Percentiles rank a stretch among this genome's conserved stretches.
These are phyloP conservation scores for Diloba caeruleocephala DNA, from an alignment of 2,888 invertebrate genomes.

Conservation along the genomic window DNA sequence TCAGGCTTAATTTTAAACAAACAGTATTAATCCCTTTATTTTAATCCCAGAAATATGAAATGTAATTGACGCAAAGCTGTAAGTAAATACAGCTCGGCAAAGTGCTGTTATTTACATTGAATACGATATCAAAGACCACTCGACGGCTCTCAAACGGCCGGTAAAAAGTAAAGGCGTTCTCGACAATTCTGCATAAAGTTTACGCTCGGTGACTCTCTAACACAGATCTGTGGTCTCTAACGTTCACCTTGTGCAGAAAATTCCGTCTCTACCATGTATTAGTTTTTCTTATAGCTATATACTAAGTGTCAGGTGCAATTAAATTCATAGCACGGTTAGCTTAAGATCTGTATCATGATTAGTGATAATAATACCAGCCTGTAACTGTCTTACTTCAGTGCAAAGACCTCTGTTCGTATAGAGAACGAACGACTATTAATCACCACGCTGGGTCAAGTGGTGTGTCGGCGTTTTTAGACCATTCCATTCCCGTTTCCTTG, in stretches of 20 bases:
- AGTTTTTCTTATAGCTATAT: not conserved
- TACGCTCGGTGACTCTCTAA: slow-evolving; percentile 17
- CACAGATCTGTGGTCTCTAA: no score
- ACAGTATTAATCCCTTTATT: no score
- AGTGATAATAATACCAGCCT: no score
- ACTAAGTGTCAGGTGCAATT: no score
- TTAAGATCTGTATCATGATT: no score
- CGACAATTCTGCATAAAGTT: slow-evolving; percentile 26
- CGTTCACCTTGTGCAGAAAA: slow-evolving; percentile 12
- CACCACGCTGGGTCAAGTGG: no score
- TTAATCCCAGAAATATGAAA: slow-evolving; percentile 15
- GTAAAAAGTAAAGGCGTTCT: slow-evolving; percentile 15
- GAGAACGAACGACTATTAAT: no score
- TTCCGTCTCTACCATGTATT: not conserved
- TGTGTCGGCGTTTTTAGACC: no score
- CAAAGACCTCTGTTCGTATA: no score
- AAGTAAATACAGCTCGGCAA: slow-evolving; percentile 20
- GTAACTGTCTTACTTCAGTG: no score
- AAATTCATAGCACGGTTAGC: no score
- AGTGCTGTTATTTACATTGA: slow-evolving; percentile 49
- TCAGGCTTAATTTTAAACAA: not conserved
- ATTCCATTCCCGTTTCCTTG: no score
- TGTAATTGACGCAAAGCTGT: slow-evolving; percentile 13
- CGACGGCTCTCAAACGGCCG: slow-evolving; percentile 11
- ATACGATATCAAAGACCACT: slow-evolving; percentile 46